phyloP scores from a whole-genome alignment of 2,797 vertebrate genomes.

The Chelon auratus region DNA sequence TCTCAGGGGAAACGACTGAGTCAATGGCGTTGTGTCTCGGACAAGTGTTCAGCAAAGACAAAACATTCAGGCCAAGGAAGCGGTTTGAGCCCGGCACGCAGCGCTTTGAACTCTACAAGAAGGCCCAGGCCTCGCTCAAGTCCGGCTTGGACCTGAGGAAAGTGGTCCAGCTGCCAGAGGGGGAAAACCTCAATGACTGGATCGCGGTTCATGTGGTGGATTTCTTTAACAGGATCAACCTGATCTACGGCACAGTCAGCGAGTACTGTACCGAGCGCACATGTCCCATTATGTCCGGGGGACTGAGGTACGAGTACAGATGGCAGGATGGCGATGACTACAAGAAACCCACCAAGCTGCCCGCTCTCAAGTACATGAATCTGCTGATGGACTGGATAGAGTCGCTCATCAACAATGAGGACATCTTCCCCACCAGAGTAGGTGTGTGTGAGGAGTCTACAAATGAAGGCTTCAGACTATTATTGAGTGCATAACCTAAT shows the following conservation, averaged over 20 bases:
- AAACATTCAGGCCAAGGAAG: constrained; percentile 96
- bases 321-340: constrained; percentile 97
- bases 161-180: constrained; percentile 94
- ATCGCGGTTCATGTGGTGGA: constrained; percentile 98
- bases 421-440: constrained; percentile 94
- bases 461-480: constrained; percentile 19
- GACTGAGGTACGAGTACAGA: constrained; percentile 95
- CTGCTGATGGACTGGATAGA: constrained; percentile 99
- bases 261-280: constrained; percentile 94
- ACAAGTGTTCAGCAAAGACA: constrained; percentile 99
- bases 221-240: constrained; percentile 99
- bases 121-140: constrained; percentile 97
- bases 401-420: constrained; percentile 95
- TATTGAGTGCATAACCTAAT: constrained; percentile 30
- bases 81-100: constrained; percentile 97
- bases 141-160: constrained; percentile 95
- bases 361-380: constrained; percentile 96
- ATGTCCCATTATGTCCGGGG: constrained; percentile 97
- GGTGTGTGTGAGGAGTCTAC: constrained; percentile 76
- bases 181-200: constrained; percentile 95
- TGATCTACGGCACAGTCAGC: constrained; percentile 98
- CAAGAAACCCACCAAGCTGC: constrained; percentile 94
- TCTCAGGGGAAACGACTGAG: constrained; percentile 61
- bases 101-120: constrained; percentile 97
- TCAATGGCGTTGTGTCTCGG: constrained; percentile 95